Base-by-base conservation (phyloP, 2,797 vertebrate genomes). In the Harpagifer antarcticus region DNA sequence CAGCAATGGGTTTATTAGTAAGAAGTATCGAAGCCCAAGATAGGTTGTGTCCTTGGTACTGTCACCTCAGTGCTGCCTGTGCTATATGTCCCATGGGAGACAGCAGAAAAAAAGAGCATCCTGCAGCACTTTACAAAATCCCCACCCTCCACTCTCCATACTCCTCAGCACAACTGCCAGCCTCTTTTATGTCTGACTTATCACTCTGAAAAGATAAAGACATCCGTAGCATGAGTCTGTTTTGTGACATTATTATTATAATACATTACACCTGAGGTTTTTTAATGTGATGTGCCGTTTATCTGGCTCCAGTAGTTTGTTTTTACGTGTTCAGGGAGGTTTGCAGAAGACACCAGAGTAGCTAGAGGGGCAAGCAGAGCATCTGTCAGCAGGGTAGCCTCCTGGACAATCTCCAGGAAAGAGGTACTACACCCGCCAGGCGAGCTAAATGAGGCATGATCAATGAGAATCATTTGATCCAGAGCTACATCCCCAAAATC, bases 51-150 rank as follows among this genome's bases (percentile, higher is more conserved):
- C 92, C 91, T 93, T 92, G 91, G 86, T 87, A 33, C 82, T 82
- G 90, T 91, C 84, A 91, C 88, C 88, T 91, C 87, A 20, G 82
- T 82, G 81, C 85, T 76, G 91, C 83, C 82, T 79, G 83, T 77
- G 85, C 83, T 83, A 47, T 74, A 78, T 23, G 83, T 92, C 92
- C 92, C 93, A 81, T 42, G 84, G 77, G 89, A 85, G 85, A 83
- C 81, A 88, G 83, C 81, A 89, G 76, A 86, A 88, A 86, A 62
- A 89, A 91, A 83, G 78, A 89, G 89, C 90, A 90, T 93, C 89
- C 86, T 94, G 91, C 89, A 92, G 91, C 92, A 92, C 90, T 92
- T 91, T 88, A 74, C 84, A 65, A 88, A 85, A 86, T 78, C 82
- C 84, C 86, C 87, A 86, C 86, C 89, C 73, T 79, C 78, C 3